Conservation (phyloP, 2,113 vertebrate species). For the Galbula dea region DNA sequence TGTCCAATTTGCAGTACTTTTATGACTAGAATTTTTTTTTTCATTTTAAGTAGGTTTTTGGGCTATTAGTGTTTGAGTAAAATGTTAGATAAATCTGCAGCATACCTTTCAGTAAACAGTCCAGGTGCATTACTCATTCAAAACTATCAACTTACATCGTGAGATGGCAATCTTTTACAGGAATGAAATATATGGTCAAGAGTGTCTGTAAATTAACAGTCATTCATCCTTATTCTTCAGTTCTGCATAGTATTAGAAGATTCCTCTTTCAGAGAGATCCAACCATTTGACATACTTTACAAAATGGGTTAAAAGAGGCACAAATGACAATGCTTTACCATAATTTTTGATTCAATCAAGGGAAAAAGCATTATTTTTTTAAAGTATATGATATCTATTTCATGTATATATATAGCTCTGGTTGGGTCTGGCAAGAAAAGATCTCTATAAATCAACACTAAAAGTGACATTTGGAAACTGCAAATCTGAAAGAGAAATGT, state of each 20-base stretch:
- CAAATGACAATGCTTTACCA: neutral
- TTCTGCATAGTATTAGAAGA: neutral
- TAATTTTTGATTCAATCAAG: neutral
- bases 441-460: constrained; percentile 29
- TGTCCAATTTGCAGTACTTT: neutral
- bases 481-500: constrained; percentile 44
- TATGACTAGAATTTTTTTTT: neutral
- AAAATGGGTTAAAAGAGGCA: neutral
- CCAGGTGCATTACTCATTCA: neutral
- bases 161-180: neutral
- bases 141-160: neutral
- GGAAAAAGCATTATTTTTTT: neutral
- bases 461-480: constrained; percentile 46
- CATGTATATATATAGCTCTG: neutral
- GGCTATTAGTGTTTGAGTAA: neutral
- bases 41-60: neutral
- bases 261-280: neutral
- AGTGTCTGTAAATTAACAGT: neutral
- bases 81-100: neutral
- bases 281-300: constrained; percentile 11
- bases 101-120: neutral
- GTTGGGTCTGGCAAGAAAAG: neutral
- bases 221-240: neutral
- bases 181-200: neutral
- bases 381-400: neutral